phyloP scores from a whole-genome alignment of 2,113 vertebrate species.

The Siniperca chuatsi region DNA sequence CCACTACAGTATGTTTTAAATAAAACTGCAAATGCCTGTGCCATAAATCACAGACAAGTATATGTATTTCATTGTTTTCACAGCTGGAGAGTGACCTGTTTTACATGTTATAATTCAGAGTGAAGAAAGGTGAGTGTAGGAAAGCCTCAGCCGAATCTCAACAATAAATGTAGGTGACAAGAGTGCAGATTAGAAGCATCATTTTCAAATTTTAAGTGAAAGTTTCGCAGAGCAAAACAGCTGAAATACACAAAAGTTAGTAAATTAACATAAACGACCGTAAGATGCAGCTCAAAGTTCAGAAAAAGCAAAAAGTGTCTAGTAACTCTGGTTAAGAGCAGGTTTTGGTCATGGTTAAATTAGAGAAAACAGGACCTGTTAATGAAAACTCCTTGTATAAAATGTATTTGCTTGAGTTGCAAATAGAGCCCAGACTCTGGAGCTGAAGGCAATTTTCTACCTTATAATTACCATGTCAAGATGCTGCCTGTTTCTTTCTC shows the following conservation, averaged over 20 bases:
- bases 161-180: background rate
- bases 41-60: background rate
- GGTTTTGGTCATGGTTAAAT: no score
- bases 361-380: background rate
- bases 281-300: background rate
- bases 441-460: conserved; percentile 28
- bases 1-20: background rate
- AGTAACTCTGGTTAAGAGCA: background rate
- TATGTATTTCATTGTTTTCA: background rate
- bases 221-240: background rate
- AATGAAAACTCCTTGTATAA: background rate
- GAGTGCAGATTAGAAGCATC: background rate
- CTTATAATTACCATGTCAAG: conserved; percentile 20
- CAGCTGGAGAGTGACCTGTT: background rate
- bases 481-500: conserved; percentile 7
- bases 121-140: background rate
- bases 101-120: background rate
- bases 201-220: background rate
- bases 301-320: background rate
- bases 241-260: background rate
- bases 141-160: background rate
- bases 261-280: background rate
- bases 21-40: background rate
- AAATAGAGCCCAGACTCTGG: background rate
- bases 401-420: background rate